A percentile compares a stretch with the other conserved stretches of the same genome.
phyloP scores from a whole-genome alignment of 2,888 invertebrate species.

The Ophion slaviceki region DNA sequence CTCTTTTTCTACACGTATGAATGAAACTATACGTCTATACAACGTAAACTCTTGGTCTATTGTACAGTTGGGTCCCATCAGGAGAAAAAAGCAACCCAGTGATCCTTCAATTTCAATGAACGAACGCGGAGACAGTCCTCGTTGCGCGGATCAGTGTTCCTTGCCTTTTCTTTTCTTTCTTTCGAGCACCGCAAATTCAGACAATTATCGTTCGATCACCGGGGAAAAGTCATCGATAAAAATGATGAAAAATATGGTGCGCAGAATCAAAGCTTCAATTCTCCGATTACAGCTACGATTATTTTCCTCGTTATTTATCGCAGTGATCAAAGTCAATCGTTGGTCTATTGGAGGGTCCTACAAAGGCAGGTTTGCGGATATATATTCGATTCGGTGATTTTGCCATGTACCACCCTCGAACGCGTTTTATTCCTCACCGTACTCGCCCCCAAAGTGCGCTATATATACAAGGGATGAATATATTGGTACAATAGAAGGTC shows the following conservation, averaged over 20 bases:
- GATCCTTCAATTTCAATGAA: slow-evolving; percentile 72
- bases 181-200: slow-evolving; percentile 1
- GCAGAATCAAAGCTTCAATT: neutral
- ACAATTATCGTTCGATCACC: neutral
- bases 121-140: slow-evolving; percentile 67
- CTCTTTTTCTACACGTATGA: slow-evolving; percentile 26
- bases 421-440: slow-evolving; percentile 53
- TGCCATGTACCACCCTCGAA: slow-evolving; percentile 54
- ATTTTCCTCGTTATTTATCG: neutral
- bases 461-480: slow-evolving; percentile 56
- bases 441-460: slow-evolving; percentile 23
- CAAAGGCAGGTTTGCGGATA: slow-evolving; percentile 46
- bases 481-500: slow-evolving; percentile 63
- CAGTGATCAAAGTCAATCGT: slow-evolving; percentile 32
- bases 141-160: slow-evolving; percentile 63
- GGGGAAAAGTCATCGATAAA: neutral
- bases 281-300: neutral
- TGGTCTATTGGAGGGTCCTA: slow-evolving; percentile 16
- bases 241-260: neutral
- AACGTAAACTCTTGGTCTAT: slow-evolving; percentile 56
- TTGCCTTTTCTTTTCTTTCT: neutral
- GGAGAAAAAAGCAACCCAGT: slow-evolving; percentile 68
- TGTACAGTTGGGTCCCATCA: slow-evolving; percentile 66
- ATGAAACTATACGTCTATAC: slow-evolving; percentile 12
- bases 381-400: slow-evolving; percentile 58